Percentiles rank a stretch among this genome's conserved stretches.
These are phyloP conservation scores for Botia kubotai DNA, from an alignment of 2,797 vertebrate species.

Conservation along the genomic window DNA sequence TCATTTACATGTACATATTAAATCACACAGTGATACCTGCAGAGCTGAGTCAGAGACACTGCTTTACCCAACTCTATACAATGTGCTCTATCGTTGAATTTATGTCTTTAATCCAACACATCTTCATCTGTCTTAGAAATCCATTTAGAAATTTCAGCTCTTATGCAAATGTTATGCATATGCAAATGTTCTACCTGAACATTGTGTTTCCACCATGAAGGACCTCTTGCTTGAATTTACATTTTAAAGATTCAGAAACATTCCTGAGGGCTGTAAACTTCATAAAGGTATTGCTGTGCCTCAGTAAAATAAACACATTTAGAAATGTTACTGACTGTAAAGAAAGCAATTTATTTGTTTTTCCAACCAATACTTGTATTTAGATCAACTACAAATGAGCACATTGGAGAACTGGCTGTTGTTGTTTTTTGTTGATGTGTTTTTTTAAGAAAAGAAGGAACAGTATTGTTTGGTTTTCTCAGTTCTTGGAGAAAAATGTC, in stretches of 20 bases:
- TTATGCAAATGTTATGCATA: not conserved
- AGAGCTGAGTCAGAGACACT: too few species aligned
- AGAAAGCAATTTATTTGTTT: not conserved
- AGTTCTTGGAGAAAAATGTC: not conserved
- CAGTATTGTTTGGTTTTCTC: not conserved
- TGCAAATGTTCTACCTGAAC: not conserved
- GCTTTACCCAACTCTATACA: too few species aligned
- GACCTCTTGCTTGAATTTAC: not conserved
- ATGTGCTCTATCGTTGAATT: too few species aligned
- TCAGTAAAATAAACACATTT: slow-evolving; percentile 12
- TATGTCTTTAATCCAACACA: not conserved
- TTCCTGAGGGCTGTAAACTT: not conserved
- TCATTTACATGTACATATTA: too few species aligned
- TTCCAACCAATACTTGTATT: not conserved
- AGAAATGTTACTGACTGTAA: not conserved
- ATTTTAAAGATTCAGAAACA: not conserved
- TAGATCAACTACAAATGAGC: not conserved
- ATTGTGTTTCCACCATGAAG: not conserved
- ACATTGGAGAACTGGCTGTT: not conserved
- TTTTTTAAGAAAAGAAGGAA: not conserved
- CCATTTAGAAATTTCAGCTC: not conserved
- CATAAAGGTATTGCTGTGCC: not conserved
- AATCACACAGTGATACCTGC: too few species aligned
- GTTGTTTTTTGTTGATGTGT: not conserved
- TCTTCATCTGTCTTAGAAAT: not conserved